A percentile compares a stretch with the other conserved stretches of the same genome.
Conservation (phyloP, 2,888 invertebrate species). For the Scelioninae gen. 1 region DNA sequence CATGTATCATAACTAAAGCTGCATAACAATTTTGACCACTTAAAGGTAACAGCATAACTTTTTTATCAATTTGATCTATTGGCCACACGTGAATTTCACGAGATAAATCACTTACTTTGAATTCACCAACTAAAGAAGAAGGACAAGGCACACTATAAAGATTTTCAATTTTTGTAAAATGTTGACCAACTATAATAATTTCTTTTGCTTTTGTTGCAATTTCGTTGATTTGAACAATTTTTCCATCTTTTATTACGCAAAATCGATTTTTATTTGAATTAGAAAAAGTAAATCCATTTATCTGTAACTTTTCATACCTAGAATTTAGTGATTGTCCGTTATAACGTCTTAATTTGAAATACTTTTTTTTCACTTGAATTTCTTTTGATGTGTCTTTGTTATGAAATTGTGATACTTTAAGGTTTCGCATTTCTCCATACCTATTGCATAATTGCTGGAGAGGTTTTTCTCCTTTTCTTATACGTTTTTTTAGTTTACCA, state of each 20-base stretch:
- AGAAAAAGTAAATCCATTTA: slow-evolving; percentile 8
- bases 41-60: slow-evolving; percentile 28
- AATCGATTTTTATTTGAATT: slow-evolving; percentile 15
- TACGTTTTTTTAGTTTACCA: background rate
- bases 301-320: slow-evolving; percentile 15
- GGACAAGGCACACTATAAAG: slow-evolving; percentile 10
- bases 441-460: background rate
- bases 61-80: slow-evolving; percentile 9
- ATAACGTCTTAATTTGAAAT: slow-evolving; percentile 20
- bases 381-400: background rate
- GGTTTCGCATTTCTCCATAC: slow-evolving; percentile 5
- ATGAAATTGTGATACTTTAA: background rate
- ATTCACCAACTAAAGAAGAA: slow-evolving; percentile 10
- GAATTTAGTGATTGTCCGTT: slow-evolving; percentile 18
- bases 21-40: slow-evolving; percentile 3
- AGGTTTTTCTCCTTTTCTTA: slow-evolving; percentile 13
- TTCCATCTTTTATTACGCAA: slow-evolving; percentile 17
- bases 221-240: slow-evolving; percentile 27
- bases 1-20: slow-evolving; percentile 5
- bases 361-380: background rate
- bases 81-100: slow-evolving; percentile 6
- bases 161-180: background rate
- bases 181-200: slow-evolving; percentile 21
- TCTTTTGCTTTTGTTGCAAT: slow-evolving; percentile 34
- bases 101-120: slow-evolving; percentile 25